Evolutionary conservation across 2,113 vertebrate species (phyloP).

Genomic region (Forbesichthys agassizii): DNA sequence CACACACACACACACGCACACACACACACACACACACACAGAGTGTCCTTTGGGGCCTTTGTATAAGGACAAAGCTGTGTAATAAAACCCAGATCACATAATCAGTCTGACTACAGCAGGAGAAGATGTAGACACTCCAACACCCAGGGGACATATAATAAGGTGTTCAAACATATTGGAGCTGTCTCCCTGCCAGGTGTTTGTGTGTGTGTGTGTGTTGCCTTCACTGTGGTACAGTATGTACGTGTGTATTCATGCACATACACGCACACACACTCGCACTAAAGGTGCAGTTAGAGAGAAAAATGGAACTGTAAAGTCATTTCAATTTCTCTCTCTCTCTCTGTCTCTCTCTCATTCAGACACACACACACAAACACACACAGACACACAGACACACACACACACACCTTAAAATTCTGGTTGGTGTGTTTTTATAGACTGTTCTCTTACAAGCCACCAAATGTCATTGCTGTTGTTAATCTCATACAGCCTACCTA

Average conservation of each 20-base stretch:
- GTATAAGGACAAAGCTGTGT: slow-evolving; percentile 67
- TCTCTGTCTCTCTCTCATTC: too few species aligned
- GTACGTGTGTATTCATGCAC: slow-evolving; percentile 36
- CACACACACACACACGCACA: slow-evolving; percentile 32
- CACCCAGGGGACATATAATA: slow-evolving; percentile 72
- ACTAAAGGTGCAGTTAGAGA: not conserved
- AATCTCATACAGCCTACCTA: slow-evolving; percentile 69
- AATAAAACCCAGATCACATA: slow-evolving; percentile 70
- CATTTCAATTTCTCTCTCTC: too few species aligned
- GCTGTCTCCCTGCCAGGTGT: slow-evolving; percentile 56
- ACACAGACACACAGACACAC: slow-evolving; percentile 23
- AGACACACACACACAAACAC: too few species aligned
- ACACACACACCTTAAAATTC: slow-evolving; percentile 17
- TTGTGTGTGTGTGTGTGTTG: slow-evolving; percentile 22
- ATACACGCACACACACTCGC: not conserved
- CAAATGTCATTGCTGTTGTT: slow-evolving; percentile 73
- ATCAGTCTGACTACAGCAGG: slow-evolving; percentile 61
- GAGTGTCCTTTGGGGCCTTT: slow-evolving; percentile 63
- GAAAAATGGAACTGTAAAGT: too few species aligned
- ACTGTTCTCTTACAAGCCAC: slow-evolving; percentile 69
- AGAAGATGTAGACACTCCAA: slow-evolving; percentile 57
- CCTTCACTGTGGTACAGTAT: not conserved
- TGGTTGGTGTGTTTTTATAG: slow-evolving; percentile 65
- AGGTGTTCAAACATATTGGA: slow-evolving; percentile 56
- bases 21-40: slow-evolving; percentile 31